Conservation (phyloP, 2,113 vertebrate species). For the Cebidichthys violaceus region DNA sequence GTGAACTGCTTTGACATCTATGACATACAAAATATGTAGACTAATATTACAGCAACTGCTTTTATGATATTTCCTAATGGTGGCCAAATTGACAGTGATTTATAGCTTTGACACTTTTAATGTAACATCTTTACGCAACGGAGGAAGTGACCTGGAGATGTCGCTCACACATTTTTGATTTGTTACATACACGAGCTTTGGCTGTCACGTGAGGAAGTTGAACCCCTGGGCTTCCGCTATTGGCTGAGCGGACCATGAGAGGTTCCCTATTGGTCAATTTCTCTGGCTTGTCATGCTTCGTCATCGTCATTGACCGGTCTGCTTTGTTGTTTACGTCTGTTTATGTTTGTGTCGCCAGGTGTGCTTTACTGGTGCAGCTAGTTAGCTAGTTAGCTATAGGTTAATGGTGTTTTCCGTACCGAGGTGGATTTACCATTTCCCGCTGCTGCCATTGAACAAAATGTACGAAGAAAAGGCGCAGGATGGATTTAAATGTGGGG, state of each 20-base stretch:
- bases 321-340: slow-evolving; percentile 20
- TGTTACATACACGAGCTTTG: background rate
- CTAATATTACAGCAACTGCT: background rate
- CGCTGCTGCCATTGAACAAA: background rate
- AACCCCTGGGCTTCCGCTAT: background rate
- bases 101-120: background rate
- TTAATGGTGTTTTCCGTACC: accelerated
- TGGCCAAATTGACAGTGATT: background rate
- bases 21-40: background rate
- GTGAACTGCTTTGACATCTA: background rate
- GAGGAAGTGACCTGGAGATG: background rate
- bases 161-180: background rate
- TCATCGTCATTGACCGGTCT: slow-evolving; percentile 3
- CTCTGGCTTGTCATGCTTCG: background rate
- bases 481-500: too few species aligned
- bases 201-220: slow-evolving; percentile 49
- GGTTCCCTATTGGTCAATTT: slow-evolving; percentile 16
- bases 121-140: background rate
- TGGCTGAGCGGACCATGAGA: background rate
- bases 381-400: background rate
- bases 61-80: background rate
- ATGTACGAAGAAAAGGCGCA: background rate
- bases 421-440: accelerated
- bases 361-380: background rate
- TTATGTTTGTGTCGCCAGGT: background rate